These are phyloP conservation scores for Pitta sordida DNA, from an alignment of 2,113 vertebrate genomes.

Conservation along the genomic window DNA sequence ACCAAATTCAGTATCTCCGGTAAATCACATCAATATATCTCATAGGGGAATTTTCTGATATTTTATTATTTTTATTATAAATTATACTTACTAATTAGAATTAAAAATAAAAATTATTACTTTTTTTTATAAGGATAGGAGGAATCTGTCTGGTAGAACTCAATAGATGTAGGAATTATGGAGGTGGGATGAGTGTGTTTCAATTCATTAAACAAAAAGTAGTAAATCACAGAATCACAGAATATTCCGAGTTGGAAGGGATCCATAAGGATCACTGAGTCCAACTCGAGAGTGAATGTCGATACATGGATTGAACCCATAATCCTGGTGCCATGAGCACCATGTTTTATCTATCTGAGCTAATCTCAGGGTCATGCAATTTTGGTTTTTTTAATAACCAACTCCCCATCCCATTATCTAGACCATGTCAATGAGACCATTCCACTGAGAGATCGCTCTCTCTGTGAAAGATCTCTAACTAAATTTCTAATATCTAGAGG, in stretches of 20 bases:
- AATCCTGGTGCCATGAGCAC: too few relatives aligned
- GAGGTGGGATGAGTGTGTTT: accelerated
- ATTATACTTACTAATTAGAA: not conserved
- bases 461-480: too few relatives aligned
- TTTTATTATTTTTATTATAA: not conserved
- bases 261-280: too few relatives aligned
- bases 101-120: not conserved
- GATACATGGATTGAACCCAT: too few relatives aligned
- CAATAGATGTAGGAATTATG: not conserved
- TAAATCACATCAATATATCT: not conserved
- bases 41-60: not conserved
- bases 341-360: too few relatives aligned
- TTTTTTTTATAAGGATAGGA: not conserved
- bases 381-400: too few relatives aligned
- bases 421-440: too few relatives aligned
- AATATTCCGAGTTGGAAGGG: too few relatives aligned
- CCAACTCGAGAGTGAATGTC: too few relatives aligned
- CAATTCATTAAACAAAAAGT: not conserved
- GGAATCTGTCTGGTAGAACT: not conserved
- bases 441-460: too few relatives aligned
- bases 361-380: too few relatives aligned
- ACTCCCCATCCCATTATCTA: too few relatives aligned
- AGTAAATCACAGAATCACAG: not conserved
- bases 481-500: not conserved
- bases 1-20: not conserved